Percentiles rank a stretch among this genome's conserved stretches.
These are phyloP conservation scores for Anhinga anhinga DNA, from an alignment of 2,113 vertebrate species.

Conservation along the genomic window DNA sequence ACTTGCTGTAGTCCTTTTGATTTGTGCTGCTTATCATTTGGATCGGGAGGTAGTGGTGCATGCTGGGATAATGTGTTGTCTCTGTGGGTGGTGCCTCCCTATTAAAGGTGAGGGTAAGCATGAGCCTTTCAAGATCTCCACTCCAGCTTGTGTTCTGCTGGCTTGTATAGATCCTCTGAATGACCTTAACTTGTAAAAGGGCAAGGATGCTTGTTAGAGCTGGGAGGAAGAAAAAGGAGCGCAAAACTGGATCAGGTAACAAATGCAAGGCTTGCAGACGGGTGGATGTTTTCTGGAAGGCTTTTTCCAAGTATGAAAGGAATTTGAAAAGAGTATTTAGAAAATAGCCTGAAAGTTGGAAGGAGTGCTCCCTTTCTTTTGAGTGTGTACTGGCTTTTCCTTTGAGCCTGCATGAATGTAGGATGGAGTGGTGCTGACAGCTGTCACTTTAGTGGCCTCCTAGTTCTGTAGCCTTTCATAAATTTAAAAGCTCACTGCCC, in stretches of 20 bases:
- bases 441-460: conserved; percentile 60
- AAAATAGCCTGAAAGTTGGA: conserved; percentile 56
- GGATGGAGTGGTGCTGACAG: conserved; percentile 52
- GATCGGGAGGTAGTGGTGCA: conserved; percentile 6
- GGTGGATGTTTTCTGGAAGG: conserved; percentile 58
- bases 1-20: conserved; percentile 42
- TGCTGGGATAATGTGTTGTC: conserved; percentile 22
- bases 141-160: conserved; percentile 44
- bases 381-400: neutral
- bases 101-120: conserved; percentile 57
- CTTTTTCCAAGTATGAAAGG: conserved; percentile 31
- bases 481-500: conserved; percentile 38
- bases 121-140: conserved; percentile 31
- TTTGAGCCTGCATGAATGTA: conserved; percentile 45
- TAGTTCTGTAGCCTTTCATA: conserved; percentile 41
- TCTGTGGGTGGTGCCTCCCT: conserved; percentile 46
- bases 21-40: conserved; percentile 27
- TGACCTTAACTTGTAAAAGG: conserved; percentile 59
- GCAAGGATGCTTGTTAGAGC: conserved; percentile 61
- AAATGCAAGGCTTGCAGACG: conserved; percentile 40
- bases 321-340: conserved; percentile 59
- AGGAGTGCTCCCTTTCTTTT: neutral
- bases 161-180: conserved; percentile 41
- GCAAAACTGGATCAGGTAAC: conserved; percentile 63
- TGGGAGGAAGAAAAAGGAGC: conserved; percentile 27